Evolutionary conservation across 2,888 invertebrate species (phyloP).

Genomic region (Ichneumoninae sp.): DNA sequence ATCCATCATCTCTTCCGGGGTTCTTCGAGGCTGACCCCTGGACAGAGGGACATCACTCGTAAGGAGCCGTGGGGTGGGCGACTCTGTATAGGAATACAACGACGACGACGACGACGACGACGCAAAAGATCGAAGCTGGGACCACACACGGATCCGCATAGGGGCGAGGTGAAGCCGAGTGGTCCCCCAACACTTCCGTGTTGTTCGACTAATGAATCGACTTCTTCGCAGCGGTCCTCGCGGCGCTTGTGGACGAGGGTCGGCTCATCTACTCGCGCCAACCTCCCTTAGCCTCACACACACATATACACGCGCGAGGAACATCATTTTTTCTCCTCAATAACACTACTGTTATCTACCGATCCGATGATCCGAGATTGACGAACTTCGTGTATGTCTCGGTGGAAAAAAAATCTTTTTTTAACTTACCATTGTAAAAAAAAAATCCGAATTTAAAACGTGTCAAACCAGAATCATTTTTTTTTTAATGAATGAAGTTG

Average conservation of each 20-base stretch:
- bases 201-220: conserved; percentile 84
- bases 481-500: too few relatives aligned
- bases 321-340: conserved; percentile 28
- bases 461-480: too few relatives aligned
- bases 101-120: conserved; percentile 44
- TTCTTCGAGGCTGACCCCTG: conserved; percentile 61
- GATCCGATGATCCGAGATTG: conserved; percentile 1
- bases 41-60: conserved; percentile 58
- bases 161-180: conserved; percentile 73
- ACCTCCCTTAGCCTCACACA: conserved; percentile 55
- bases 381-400: background rate
- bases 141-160: conserved; percentile 68
- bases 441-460: too few relatives aligned
- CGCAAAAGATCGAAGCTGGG: conserved; percentile 50
- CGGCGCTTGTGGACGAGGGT: conserved; percentile 56
- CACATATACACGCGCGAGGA: conserved; percentile 41
- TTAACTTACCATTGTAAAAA: background rate
- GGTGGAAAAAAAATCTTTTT: background rate
- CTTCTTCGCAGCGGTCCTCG: conserved; percentile 72
- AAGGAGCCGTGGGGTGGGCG: conserved; percentile 38
- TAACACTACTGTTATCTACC: background rate
- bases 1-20: conserved; percentile 63
- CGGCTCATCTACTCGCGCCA: conserved; percentile 57
- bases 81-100: conserved; percentile 20
- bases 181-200: conserved; percentile 80